A percentile compares a stretch with the other conserved stretches of the same genome.
phyloP scores from a whole-genome alignment of 2,113 vertebrate species.

The Percina caprodes region DNA sequence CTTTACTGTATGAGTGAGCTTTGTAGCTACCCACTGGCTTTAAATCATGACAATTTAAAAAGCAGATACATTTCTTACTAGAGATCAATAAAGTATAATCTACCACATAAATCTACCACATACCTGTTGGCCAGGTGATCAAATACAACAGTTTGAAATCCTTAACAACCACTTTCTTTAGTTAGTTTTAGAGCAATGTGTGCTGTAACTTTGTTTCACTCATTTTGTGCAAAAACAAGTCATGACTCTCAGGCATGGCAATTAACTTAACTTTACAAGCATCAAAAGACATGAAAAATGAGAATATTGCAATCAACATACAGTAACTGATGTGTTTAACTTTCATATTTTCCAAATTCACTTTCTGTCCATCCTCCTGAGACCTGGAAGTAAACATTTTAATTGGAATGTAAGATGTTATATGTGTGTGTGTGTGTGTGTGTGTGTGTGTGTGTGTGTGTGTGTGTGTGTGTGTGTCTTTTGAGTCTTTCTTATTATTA shows the following conservation, averaged over 20 bases:
- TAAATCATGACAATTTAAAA: conserved; percentile 7
- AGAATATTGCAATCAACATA: not conserved
- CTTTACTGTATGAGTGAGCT: not conserved
- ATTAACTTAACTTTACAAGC: not conserved
- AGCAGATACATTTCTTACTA: not conserved
- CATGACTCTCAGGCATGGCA: not conserved
- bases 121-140: not conserved
- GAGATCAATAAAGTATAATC: not conserved
- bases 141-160: not conserved
- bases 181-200: not conserved
- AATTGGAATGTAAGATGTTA: too few relatives aligned
- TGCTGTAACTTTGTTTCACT: not conserved
- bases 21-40: not conserved
- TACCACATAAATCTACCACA: not conserved
- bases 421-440: too few relatives aligned
- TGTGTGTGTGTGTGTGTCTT: not conserved
- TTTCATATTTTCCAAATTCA: not conserved
- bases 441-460: too few relatives aligned
- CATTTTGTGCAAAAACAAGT: not conserved
- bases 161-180: fast-evolving
- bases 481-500: too few relatives aligned
- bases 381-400: too few relatives aligned
- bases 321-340: too few relatives aligned
- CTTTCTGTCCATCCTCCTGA: not conserved
- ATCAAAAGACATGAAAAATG: not conserved